Evolutionary conservation across 2,888 invertebrate species (phyloP).

Genomic region (Vandiemenella viatica): DNA sequence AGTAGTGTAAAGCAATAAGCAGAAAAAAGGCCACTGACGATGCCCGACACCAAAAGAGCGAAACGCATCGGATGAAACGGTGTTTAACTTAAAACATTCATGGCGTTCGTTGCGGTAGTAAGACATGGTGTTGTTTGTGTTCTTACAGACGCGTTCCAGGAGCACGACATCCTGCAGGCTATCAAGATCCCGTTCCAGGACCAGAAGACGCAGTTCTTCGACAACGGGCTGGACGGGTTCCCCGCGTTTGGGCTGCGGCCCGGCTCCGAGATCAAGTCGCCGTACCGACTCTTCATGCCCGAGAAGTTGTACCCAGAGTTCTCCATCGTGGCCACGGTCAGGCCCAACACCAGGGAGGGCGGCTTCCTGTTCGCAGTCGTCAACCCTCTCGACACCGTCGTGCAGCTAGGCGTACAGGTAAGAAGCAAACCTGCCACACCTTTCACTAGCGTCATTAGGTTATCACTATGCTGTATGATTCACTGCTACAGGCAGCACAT

Average conservation of each 20-base stretch:
- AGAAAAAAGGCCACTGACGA: too few species aligned
- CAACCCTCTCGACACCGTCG: constrained; percentile 79
- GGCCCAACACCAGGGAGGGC: constrained; percentile 55
- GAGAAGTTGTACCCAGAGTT: constrained; percentile 76
- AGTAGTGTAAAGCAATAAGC: too few species aligned
- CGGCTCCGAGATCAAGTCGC: constrained; percentile 72
- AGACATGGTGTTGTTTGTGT: neutral
- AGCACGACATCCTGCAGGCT: constrained; percentile 66
- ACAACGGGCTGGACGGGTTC: constrained; percentile 71
- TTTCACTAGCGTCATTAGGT: too few species aligned
- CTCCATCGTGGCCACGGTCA: constrained; percentile 66
- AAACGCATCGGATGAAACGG: too few species aligned
- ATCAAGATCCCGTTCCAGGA: constrained; percentile 66
- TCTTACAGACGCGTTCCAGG: constrained; percentile 26
- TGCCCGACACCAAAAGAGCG: too few species aligned
- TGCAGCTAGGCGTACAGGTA: constrained; percentile 58
- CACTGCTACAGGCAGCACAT: too few species aligned
- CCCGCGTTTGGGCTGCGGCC: constrained; percentile 70
- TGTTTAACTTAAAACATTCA: too few species aligned
- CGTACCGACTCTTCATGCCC: constrained; percentile 65
- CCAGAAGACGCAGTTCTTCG: constrained; percentile 63
- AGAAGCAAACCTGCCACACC: too few species aligned
- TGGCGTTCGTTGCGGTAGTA: too few species aligned
- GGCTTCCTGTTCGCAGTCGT: constrained; percentile 87
- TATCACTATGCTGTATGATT: too few species aligned